Base-by-base conservation (phyloP, 1,140 invertebrate species). In the Lepidostoma basale region DNA sequence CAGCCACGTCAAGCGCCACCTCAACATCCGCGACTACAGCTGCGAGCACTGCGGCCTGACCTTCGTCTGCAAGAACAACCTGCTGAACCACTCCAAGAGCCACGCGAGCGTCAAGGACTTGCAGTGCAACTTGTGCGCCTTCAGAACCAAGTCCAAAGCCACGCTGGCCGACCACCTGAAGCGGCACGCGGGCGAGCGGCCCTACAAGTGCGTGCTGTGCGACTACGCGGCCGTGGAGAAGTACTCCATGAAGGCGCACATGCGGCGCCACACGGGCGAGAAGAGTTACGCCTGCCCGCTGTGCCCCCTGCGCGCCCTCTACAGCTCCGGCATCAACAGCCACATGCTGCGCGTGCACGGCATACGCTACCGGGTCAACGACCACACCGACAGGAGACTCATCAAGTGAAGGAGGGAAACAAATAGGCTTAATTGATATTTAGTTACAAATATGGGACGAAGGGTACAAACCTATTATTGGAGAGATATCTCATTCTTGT, bases 1-100 rank as follows among this genome's bases (percentile, higher is more conserved):
- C 0, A 98, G 96, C 3, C 96, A 98, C 80, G 95, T 95, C 1
- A 96, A 94, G 0, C 95, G 97, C 78, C 96, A 95, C 76, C 94
- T 95, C 60, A 96, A 95, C 77, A 93, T 96, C 81, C 95, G 95
- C 67, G 95, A 94, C 77, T 94, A 95, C 47, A 95, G 95, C 8
- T 86, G 85, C 62, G 80, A 84, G 8, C 77, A 80, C 20, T 86
- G 84, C 73, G 84, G 82, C 1, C 81, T 83, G 74, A 79, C 79
- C 22, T 85, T 85, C 62, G 77, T 77, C 9, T 80, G 78, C 18
- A 79, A 80, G 18, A 81, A 85, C 58, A 79, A 85, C 23, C 74
- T 88, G 18, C 36, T 65, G 6, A 65, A 67, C 22, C 73, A 74
- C 68, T 30, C 20, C 12, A 62, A 67, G 30, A 47, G 73, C 9